phyloP scores from a whole-genome alignment of 2,888 invertebrate genomes.

The Dolichopus griseipennis region DNA sequence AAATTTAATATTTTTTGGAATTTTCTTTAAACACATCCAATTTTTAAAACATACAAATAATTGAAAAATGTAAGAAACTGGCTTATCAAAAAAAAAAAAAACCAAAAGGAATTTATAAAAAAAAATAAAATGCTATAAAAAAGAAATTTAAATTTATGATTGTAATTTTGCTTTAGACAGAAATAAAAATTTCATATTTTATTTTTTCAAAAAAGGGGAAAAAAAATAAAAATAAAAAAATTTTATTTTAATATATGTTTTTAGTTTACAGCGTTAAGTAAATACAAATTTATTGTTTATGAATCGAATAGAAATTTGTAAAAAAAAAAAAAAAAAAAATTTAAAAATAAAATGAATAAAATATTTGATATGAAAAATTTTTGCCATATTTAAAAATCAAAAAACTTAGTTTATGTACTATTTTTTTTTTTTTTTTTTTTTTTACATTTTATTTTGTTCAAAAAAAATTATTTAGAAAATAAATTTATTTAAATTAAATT shows the following conservation, averaged over 20 bases:
- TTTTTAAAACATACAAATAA: too few species aligned
- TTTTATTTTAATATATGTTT: not conserved
- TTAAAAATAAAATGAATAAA: not conserved
- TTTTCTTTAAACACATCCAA: too few species aligned
- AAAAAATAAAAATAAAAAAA: too few species aligned
- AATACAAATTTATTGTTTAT: conserved; percentile 3
- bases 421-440: too few species aligned
- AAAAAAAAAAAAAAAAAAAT: not conserved
- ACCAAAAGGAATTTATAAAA: not conserved
- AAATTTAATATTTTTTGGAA: too few species aligned
- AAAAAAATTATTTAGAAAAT: too few species aligned
- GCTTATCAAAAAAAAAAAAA: not conserved
- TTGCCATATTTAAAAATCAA: not conserved
- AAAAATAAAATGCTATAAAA: not conserved
- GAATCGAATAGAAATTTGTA: conserved; percentile 2
- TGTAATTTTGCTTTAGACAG: not conserved
- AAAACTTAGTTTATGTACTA: not conserved
- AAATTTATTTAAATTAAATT: too few species aligned
- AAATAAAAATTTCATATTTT: not conserved
- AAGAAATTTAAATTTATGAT: not conserved
- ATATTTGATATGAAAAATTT: not conserved
- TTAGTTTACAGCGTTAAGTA: conserved; percentile 3
- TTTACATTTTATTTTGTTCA: too few species aligned
- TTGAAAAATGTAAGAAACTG: not conserved
- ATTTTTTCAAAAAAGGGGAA: not conserved